Base-by-base conservation (phyloP, 2,888 invertebrate species). In the Calameuta idolon region DNA sequence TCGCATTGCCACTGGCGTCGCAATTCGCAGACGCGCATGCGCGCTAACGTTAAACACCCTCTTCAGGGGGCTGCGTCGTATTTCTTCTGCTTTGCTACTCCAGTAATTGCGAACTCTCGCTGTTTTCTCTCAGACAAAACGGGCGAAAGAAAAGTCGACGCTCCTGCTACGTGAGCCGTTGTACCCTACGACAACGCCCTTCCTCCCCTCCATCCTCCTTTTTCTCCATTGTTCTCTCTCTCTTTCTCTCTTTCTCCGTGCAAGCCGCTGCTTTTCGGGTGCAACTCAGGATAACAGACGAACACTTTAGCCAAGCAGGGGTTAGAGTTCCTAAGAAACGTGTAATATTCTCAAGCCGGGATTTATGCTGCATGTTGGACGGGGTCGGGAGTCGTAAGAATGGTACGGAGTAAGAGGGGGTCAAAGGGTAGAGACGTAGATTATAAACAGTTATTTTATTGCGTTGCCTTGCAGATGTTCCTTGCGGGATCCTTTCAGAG, bases 361-460 rank as follows among this genome's bases (percentile, higher is more conserved):
- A 85, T 85, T 85, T 85, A 85, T 85, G 81, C 82, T 80, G 83
- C 82, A 76, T 74, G 35, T 33, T 15, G 30, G 69, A 37, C 37
- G 40, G 31, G 9, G 23, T 69, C 37, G 37, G 77, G 78, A 79
- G 79, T 79, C 76, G 80, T 74, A 68, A 12, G 55, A n/a, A 31
- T 31, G 68, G 12, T 69, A 31, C 4, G 30, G 69, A 23, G 12
- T 11, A 23, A 23, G 35, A 37, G 75, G 75, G 75, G 74, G 11
- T 75, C 37, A 31, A 30, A 74, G 73, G 34, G 33, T 40, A 35
- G 31, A 31, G 73, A 74, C 77, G 78, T 84, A 79, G 83, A 85
- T 85, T 82, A 85, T 83, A 82, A 85, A 82, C 84, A 81, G 80
- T 84, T 85, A 82, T 85, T 85, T 85, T 85, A 81, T 85, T 80